Conservation (phyloP, 2,113 vertebrate species). For the Thinocorus orbignyianus region DNA sequence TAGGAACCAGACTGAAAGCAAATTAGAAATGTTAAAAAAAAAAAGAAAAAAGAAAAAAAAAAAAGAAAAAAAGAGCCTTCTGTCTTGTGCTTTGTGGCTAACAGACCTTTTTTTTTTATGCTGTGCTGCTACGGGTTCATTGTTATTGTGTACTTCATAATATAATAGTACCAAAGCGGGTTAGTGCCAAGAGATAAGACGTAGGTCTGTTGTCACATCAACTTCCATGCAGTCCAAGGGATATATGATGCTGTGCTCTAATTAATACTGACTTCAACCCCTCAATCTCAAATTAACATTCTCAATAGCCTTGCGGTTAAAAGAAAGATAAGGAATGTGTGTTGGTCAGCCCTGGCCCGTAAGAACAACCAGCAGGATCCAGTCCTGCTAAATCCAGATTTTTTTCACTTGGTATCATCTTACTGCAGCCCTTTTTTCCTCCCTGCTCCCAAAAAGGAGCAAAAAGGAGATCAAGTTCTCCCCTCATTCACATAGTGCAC, state of each 20-base stretch:
- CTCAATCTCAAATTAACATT: neutral
- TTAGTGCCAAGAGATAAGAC: neutral
- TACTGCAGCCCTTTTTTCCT: neutral
- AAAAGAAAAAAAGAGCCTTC: neutral
- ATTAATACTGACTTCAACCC: conserved; percentile 1
- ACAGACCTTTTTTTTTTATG: neutral
- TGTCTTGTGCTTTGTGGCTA: neutral
- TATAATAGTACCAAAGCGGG: neutral
- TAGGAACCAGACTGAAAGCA: conserved; percentile 2
- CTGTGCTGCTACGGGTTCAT: neutral
- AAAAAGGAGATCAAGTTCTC: neutral
- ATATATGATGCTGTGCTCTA: neutral
- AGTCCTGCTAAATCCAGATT: neutral
- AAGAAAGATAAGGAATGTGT: neutral
- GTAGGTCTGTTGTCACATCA: neutral
- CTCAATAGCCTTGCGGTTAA: neutral
- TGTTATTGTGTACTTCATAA: neutral
- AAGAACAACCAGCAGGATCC: neutral
- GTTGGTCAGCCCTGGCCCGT: neutral
- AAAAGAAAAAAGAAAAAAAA: neutral
- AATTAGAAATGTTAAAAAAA: neutral
- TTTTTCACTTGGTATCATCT: neutral
- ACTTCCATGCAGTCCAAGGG: neutral
- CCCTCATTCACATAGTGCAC: neutral
- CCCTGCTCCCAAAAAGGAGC: neutral